Base-by-base conservation (phyloP, 2,888 invertebrate genomes). In the Drosophila siamana region DNA sequence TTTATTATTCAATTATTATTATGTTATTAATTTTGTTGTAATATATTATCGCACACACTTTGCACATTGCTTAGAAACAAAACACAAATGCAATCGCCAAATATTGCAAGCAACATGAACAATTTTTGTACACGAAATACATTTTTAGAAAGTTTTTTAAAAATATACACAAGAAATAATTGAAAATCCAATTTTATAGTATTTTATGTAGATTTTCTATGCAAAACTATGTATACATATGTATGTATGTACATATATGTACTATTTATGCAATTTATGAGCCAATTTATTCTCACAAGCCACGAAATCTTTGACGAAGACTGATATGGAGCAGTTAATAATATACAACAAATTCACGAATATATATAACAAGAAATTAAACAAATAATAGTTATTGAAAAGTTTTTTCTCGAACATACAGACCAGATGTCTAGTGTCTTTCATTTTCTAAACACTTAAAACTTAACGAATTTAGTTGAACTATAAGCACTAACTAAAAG, bases 231-330 rank as follows among this genome's bases (percentile, higher is more conserved):
- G 55, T 44, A 71, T 30, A 15, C 16, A 33, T 33, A 33, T 33
- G 1, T 33, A 33, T 33, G n/a, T 33, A 19, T 40, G 16, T 47
- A 11, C 44, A 41, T 54, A 56, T 63, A 63, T 57, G 54, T 54
- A 59, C 33, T 57, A 68, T 52, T 63, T 64, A 79, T 77, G 74
- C 74, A 56, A 72, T 85, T 82, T 79, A 85, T 61, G 76, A 75
- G 83, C 87, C 86, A 81, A 78, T 64, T 84, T 86, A 80, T 78
- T 88, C 86, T 65, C 69, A 72, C 86, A 46, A 88, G 85, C 87
- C 85, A 87, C 82, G 60, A 69, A 61, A 80, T 71, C 61, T 71
- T 54, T 69, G 72, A 82, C 47, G 69, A 88, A 83, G 83, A 83
- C 83, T 83, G 83, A 83, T 72, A 76, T 68, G 43, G 69, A 72